Evolutionary conservation across 2,888 invertebrate genomes (phyloP).

Genomic region (Ennomos erosarius): DNA sequence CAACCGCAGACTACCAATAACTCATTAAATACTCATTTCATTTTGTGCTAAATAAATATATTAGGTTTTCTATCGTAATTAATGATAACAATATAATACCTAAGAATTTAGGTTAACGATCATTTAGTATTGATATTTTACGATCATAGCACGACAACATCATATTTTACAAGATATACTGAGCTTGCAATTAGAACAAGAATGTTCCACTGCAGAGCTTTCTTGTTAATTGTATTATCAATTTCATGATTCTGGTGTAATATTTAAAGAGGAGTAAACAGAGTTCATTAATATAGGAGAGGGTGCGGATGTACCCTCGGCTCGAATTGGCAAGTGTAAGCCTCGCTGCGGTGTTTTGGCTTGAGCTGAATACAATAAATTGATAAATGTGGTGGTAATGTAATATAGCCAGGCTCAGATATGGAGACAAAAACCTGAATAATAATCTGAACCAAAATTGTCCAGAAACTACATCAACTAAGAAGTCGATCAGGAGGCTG

Average conservation of each 20-base stretch:
- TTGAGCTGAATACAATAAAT: constrained; percentile 3
- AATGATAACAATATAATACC: too few relatives aligned
- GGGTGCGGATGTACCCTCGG: constrained; percentile 11
- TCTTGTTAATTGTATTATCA: constrained; percentile 18
- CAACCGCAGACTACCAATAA: too few relatives aligned
- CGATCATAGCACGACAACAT: too few relatives aligned
- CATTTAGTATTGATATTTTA: too few relatives aligned
- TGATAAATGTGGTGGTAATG: constrained; percentile 1
- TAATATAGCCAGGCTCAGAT: too few relatives aligned
- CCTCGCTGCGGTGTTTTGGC: constrained; percentile 3
- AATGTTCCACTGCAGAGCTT: constrained; percentile 3
- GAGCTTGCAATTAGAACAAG: background rate
- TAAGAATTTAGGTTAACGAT: too few relatives aligned
- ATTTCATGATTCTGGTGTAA: constrained; percentile 19
- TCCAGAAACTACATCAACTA: too few relatives aligned
- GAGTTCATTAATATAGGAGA: constrained; percentile 22
- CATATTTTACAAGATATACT: background rate
- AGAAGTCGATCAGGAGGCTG: too few relatives aligned
- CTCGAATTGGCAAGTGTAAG: background rate
- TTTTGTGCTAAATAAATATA: too few relatives aligned
- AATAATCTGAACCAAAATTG: too few relatives aligned
- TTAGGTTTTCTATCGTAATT: background rate
- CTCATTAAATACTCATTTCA: too few relatives aligned
- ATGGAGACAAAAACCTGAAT: too few relatives aligned
- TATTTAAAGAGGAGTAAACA: constrained; percentile 24